Evolutionary conservation across 1,140 invertebrate species (phyloP).

Genomic region (Ptiloglossa arizonensis): DNA sequence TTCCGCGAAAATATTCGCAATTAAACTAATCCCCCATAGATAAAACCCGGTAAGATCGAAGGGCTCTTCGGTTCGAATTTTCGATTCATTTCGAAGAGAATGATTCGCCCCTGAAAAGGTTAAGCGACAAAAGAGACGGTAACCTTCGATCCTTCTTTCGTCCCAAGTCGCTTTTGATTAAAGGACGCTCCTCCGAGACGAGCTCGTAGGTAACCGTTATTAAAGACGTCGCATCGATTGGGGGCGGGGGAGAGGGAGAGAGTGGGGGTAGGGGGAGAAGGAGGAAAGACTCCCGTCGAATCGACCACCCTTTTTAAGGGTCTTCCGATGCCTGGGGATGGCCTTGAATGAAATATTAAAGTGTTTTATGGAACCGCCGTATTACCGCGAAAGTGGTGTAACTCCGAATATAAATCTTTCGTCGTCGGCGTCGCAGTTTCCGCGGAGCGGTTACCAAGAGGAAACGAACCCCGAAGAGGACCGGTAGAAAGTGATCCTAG

Average conservation of each 20-base stretch:
- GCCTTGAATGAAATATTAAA: conserved; percentile 54
- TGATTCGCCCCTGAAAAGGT: no score
- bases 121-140: conserved; percentile 6
- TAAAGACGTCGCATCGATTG: conserved; percentile 26
- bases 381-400: conserved; percentile 60
- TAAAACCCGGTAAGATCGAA: no score
- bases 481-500: no score
- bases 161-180: conserved; percentile 44
- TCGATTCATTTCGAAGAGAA: not conserved
- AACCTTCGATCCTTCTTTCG: not conserved
- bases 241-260: no score
- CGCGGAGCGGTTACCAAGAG: not conserved
- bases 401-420: conserved; percentile 53
- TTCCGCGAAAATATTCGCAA: no score
- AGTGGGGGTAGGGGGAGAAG: no score
- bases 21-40: no score
- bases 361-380: conserved; percentile 34
- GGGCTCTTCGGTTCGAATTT: not conserved
- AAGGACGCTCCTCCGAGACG: not conserved
- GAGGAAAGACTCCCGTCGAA: conserved; percentile 14
- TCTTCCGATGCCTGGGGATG: conserved; percentile 7
- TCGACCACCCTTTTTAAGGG: conserved; percentile 41
- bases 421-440: not conserved
- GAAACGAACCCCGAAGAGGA: conserved; percentile 25
- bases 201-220: conserved; percentile 38